Evolutionary conservation across 2,797 vertebrate genomes (phyloP).

Genomic region (Adrianichthys oophorus): DNA sequence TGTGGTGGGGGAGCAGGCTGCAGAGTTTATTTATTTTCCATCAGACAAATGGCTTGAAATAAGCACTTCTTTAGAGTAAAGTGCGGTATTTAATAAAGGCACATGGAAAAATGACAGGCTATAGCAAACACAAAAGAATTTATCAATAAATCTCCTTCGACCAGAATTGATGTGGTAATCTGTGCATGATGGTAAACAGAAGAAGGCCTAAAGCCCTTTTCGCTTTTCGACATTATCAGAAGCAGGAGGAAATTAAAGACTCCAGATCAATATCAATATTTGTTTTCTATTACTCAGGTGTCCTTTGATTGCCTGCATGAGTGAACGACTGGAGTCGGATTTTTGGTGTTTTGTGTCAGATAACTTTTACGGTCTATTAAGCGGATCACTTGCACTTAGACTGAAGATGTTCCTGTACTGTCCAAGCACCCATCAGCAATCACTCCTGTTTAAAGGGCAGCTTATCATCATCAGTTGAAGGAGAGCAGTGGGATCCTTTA

Average conservation of each 20-base stretch:
- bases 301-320: constrained; percentile 67
- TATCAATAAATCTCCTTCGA: constrained; percentile 58
- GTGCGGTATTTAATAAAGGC: constrained; percentile 50
- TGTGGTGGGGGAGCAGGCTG: background rate
- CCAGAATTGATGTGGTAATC: constrained; percentile 61
- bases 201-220: constrained; percentile 47
- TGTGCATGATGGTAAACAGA: constrained; percentile 56
- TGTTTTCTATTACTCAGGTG: constrained; percentile 73
- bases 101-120: constrained; percentile 40
- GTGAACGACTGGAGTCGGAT: constrained; percentile 52
- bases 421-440: constrained; percentile 56
- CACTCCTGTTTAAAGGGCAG: constrained; percentile 41
- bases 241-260: constrained; percentile 69
- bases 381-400: constrained; percentile 61
- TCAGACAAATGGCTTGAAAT: constrained; percentile 30
- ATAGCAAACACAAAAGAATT: constrained; percentile 58
- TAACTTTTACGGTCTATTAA: constrained; percentile 62
- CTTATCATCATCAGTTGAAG: constrained; percentile 49
- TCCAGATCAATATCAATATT: constrained; percentile 74
- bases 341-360: constrained; percentile 65
- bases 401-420: constrained; percentile 55
- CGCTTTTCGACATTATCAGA: constrained; percentile 64
- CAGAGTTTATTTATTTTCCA: constrained; percentile 17
- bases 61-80: constrained; percentile 37
- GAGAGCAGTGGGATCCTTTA: constrained; percentile 24